Conservation (phyloP, 92 coral and sea anemone genomes). For the Porites lobata region DNA sequence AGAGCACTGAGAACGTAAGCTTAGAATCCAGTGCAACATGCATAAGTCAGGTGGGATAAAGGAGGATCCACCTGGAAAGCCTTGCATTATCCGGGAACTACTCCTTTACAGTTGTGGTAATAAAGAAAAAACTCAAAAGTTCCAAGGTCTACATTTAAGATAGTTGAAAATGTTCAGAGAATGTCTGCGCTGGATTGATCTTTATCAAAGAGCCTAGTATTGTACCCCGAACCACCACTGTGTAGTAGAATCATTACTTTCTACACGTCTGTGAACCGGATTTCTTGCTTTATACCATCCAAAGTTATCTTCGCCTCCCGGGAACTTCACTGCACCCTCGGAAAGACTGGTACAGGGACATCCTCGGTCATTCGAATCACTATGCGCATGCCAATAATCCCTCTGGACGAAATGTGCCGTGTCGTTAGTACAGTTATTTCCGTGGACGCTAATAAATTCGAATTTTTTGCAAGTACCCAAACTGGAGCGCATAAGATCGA, state of each 20-base stretch:
- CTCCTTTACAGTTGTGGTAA: too few relatives aligned
- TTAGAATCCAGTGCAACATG: too few relatives aligned
- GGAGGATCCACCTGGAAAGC: too few relatives aligned
- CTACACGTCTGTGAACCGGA: slow-evolving; percentile 33
- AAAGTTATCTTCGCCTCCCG: slow-evolving; percentile 39
- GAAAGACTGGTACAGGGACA: not conserved
- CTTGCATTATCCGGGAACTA: too few relatives aligned
- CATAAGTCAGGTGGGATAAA: too few relatives aligned
- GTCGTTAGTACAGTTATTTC: slow-evolving; percentile 25
- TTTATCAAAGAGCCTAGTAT: not conserved
- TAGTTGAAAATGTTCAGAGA: not conserved
- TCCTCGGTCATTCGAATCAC: slow-evolving; percentile 4
- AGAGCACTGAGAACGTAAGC: too few relatives aligned
- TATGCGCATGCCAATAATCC: not conserved
- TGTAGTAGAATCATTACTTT: slow-evolving; percentile 36
- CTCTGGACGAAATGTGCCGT: slow-evolving; percentile 31
- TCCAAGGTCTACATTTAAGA: not conserved
- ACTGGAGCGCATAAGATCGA: slow-evolving; percentile 23
- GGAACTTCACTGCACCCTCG: not conserved
- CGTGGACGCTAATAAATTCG: slow-evolving; percentile 45
- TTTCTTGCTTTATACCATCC: slow-evolving; percentile 28
- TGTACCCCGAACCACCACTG: slow-evolving; percentile 61
- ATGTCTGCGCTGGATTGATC: too few relatives aligned
- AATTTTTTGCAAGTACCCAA: slow-evolving; percentile 24
- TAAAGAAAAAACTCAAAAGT: too few relatives aligned